phyloP scores from a whole-genome alignment of 2,888 invertebrate species.

The Geotrupes spiniger region DNA sequence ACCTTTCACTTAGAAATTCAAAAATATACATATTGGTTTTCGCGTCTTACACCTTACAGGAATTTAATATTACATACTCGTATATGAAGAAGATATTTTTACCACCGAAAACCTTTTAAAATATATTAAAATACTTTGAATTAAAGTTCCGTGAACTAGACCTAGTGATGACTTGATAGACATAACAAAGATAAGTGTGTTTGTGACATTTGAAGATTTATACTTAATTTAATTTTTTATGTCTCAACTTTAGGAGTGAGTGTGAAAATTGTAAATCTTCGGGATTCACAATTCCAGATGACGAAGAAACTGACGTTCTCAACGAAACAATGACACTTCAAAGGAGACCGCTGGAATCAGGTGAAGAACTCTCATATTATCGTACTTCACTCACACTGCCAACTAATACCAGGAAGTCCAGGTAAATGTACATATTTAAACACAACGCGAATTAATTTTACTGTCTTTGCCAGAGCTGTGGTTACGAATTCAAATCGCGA shows the following conservation, averaged over 20 bases:
- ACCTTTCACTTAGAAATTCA: no score
- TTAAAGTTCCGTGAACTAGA: no score
- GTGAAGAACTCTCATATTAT: slow-evolving; percentile 56
- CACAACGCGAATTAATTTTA: background rate
- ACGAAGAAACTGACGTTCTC: slow-evolving; percentile 56
- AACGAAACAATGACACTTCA: slow-evolving; percentile 70
- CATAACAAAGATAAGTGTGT: no score
- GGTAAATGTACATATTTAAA: slow-evolving; percentile 40
- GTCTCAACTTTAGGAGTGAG: slow-evolving; percentile 60
- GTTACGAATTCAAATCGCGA: slow-evolving; percentile 46
- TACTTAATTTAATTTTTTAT: no score
- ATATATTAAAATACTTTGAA: no score
- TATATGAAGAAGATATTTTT: no score
- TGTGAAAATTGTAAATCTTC: slow-evolving; percentile 84
- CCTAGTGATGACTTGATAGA: no score
- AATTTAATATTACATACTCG: no score
- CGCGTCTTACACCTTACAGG: no score
- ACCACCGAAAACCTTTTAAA: no score
- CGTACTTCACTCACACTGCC: slow-evolving; percentile 64
- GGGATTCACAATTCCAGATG: slow-evolving; percentile 55
- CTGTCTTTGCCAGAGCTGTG: slow-evolving; percentile 26
- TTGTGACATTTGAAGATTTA: no score
- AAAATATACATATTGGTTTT: no score
- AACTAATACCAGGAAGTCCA: slow-evolving; percentile 58
- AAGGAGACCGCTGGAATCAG: slow-evolving; percentile 55